A percentile compares a stretch with the other conserved stretches of the same genome.
These are phyloP conservation scores for Notamacropus eugenii DNA, from an alignment of 2,797 vertebrate species.

Conservation along the genomic window DNA sequence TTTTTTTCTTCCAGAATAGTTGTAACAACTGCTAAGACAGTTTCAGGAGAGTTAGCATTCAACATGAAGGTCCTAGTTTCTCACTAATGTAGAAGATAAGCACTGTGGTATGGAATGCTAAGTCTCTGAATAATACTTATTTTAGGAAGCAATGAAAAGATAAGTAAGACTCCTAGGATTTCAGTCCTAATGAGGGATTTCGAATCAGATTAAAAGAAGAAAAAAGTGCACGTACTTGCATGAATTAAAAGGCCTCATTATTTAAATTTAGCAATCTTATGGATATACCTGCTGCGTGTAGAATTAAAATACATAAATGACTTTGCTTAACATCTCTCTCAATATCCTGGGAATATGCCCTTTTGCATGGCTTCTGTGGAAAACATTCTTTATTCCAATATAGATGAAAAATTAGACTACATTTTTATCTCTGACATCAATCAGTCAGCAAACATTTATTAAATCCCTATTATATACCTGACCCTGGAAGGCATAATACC, in stretches of 20 bases:
- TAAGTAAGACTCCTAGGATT: background rate
- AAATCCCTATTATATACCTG: background rate
- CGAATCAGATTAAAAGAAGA: constrained; percentile 28
- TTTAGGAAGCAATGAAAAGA: constrained; percentile 27
- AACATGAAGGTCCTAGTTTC: background rate
- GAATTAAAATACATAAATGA: constrained; percentile 52
- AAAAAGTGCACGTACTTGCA: constrained; percentile 25
- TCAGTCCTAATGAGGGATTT: constrained; percentile 36
- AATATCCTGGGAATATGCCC: constrained; percentile 23
- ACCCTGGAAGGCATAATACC: background rate
- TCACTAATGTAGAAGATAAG: background rate
- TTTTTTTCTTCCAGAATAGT: background rate
- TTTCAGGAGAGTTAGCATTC: background rate
- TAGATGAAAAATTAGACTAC: background rate
- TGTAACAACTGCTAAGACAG: background rate
- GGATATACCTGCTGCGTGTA: constrained; percentile 8
- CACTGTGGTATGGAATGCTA: background rate
- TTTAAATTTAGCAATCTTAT: constrained; percentile 45
- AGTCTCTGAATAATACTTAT: constrained; percentile 24
- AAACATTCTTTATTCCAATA: background rate
- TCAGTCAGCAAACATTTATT: background rate
- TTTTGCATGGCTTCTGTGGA: background rate
- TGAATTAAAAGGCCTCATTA: constrained; percentile 44
- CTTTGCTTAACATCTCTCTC: background rate
- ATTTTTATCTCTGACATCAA: background rate